These are phyloP conservation scores for Nipponia nippon DNA, from an alignment of 2,113 vertebrate species.

Conservation along the genomic window DNA sequence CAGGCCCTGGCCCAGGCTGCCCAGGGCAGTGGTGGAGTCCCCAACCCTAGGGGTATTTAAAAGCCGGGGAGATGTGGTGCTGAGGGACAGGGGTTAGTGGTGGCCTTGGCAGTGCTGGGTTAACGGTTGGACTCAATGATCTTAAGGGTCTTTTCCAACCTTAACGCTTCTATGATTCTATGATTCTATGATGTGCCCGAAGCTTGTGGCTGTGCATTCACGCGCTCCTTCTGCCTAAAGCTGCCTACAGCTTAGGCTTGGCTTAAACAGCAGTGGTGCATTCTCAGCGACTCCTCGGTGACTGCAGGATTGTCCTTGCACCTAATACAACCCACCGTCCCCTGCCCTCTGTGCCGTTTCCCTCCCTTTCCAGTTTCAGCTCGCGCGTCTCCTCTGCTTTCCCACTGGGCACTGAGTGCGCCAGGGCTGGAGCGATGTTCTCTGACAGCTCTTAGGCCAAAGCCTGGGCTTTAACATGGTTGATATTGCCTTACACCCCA, in stretches of 20 bases:
- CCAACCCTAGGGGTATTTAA: too few relatives aligned
- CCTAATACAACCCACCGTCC: rapidly evolving
- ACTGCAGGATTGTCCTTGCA: not conserved
- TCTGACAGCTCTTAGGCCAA: not conserved
- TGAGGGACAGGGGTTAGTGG: too few relatives aligned
- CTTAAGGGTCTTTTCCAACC: too few relatives aligned
- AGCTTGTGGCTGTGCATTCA: too few relatives aligned
- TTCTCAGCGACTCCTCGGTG: rapidly evolving
- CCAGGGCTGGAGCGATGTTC: not conserved
- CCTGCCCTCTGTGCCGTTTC: not conserved
- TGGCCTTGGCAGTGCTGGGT: too few relatives aligned
- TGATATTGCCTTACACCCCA: rapidly evolving
- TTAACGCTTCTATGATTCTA: too few relatives aligned
- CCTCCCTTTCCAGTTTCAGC: not conserved
- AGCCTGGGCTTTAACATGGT: rapidly evolving
- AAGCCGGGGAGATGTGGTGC: too few relatives aligned
- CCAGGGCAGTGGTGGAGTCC: too few relatives aligned
- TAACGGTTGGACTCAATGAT: too few relatives aligned
- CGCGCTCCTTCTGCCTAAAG: rapidly evolving
- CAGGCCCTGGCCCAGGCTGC: too few relatives aligned
- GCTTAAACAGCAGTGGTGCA: rapidly evolving
- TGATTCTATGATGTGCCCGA: too few relatives aligned
- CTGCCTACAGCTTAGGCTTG: not conserved
- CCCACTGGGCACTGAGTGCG: rapidly evolving
- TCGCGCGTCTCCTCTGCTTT: not conserved